Conservation (phyloP, 2,113 vertebrate species). For the Panurus biarmicus region DNA sequence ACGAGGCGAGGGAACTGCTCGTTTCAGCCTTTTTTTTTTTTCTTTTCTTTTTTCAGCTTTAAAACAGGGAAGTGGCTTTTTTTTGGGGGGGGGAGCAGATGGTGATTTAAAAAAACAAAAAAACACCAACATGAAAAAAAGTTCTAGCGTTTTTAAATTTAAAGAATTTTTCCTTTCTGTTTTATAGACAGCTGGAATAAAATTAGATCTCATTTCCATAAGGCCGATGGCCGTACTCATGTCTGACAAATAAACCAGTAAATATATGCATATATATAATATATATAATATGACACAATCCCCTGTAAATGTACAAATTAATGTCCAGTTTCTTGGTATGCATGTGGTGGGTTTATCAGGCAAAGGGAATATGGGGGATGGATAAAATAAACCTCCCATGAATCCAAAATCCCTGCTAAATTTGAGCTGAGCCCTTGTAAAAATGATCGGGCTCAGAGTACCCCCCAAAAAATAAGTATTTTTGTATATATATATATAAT, state of each 20-base stretch:
- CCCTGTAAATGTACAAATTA: background rate
- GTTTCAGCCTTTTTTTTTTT: background rate
- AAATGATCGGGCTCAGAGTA: background rate
- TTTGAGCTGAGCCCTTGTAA: background rate
- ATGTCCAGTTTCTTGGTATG: background rate
- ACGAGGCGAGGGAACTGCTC: background rate
- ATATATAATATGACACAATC: background rate
- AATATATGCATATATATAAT: background rate
- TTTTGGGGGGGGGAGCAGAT: background rate
- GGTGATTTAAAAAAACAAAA: background rate
- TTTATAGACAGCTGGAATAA: background rate
- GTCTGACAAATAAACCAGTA: background rate
- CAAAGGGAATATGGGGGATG: background rate
- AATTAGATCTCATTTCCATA: background rate
- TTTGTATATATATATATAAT: background rate
- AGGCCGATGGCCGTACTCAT: background rate
- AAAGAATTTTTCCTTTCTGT: background rate
- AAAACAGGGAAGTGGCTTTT: conserved; percentile 7
- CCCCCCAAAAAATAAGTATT: background rate
- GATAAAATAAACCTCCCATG: background rate
- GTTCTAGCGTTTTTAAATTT: background rate
- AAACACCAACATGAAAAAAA: background rate
- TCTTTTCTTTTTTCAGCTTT: background rate
- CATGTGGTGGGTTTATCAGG: background rate
- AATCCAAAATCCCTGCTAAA: conserved; percentile 8